Percentiles rank a stretch among this genome's conserved stretches.
Evolutionary conservation across 2,113 vertebrate genomes (phyloP).

Genomic region (Scopus umbretta): DNA sequence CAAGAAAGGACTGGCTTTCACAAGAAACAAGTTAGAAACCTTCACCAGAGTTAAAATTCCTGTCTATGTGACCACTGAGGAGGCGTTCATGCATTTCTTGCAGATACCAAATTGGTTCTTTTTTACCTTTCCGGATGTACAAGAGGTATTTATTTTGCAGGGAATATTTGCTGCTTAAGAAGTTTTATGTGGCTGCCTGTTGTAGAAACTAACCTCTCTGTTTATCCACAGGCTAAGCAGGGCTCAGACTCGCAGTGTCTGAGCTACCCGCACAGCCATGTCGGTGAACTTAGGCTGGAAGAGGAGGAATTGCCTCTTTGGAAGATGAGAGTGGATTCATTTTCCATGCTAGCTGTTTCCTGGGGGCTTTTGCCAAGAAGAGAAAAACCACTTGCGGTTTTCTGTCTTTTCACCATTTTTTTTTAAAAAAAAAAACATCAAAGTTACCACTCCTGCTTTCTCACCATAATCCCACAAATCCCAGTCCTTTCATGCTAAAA

Average conservation of each 20-base stretch:
- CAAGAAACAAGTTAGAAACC: neutral
- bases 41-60: neutral
- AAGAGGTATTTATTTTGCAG: neutral
- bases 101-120: neutral
- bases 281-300: neutral
- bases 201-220: neutral
- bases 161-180: neutral
- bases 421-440: neutral
- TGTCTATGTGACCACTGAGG: neutral
- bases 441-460: conserved; percentile 51
- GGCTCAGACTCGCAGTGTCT: neutral
- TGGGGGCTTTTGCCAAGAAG: neutral
- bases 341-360: conserved; percentile 35
- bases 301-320: neutral
- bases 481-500: conserved; percentile 39
- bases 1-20: neutral
- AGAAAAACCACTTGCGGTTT: neutral
- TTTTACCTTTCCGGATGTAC: neutral
- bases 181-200: neutral
- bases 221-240: conserved; percentile 26
- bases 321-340: conserved; percentile 19
- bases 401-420: neutral
- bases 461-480: conserved; percentile 48
- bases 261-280: neutral
- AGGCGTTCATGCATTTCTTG: accelerated